Evolutionary conservation across 2,888 invertebrate genomes (phyloP).

Genomic region (Ichneumon xanthorius): DNA sequence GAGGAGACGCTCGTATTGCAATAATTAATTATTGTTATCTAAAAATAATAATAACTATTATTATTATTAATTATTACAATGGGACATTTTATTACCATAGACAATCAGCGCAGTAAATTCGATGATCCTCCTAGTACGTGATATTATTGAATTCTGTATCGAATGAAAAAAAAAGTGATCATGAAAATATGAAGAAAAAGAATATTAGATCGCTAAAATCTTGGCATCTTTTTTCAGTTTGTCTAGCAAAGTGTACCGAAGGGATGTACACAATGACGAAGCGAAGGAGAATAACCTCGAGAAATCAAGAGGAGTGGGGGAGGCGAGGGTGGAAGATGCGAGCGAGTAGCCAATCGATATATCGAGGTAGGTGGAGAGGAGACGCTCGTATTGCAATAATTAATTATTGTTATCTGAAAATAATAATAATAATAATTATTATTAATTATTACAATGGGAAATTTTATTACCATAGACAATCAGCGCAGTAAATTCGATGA

Average conservation of each 20-base stretch:
- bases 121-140: too few relatives aligned
- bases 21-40: too few relatives aligned
- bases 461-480: not conserved
- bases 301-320: not conserved
- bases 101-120: too few relatives aligned
- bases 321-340: constrained; percentile 31
- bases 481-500: not conserved
- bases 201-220: too few relatives aligned
- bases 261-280: constrained; percentile 23
- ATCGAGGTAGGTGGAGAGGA: constrained; percentile 46
- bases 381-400: constrained; percentile 5
- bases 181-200: too few relatives aligned
- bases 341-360: constrained; percentile 58
- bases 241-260: not conserved
- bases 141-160: not conserved
- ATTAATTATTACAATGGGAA: not conserved
- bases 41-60: too few relatives aligned
- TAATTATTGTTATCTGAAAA: too few relatives aligned
- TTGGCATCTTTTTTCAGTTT: too few relatives aligned
- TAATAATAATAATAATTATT: not conserved
- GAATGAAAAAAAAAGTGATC: not conserved
- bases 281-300: not conserved
- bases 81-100: too few relatives aligned
- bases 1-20: constrained; percentile 22
- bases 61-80: too few relatives aligned